Base-by-base conservation (phyloP, 2,888 invertebrate species). In the Thymelicus sylvestris region DNA sequence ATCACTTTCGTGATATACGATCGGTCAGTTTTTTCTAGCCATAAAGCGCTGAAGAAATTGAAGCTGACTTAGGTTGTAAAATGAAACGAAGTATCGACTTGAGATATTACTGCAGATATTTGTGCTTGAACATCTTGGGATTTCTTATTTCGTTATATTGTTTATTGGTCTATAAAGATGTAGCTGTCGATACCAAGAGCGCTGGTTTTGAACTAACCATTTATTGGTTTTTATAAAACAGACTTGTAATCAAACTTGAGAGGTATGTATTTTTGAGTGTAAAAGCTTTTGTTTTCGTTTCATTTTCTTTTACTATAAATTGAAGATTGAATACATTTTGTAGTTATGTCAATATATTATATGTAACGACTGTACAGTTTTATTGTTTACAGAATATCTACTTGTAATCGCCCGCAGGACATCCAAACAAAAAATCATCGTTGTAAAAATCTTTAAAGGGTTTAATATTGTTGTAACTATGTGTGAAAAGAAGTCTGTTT, bases 101-200 rank as follows among this genome's bases (percentile, higher is more conserved):
- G 50, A 52, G 50, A 19, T 24, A 19, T 55, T 55, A 55, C 15
- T 44, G 3, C 15, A 52, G 50, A 19, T 24, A 19, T 55, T 55
- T 24, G 24, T 24, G 24, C n/a, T 24, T 24, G n/a, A 55, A 12
- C 55, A 24, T 55, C 24, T 24, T 19, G 12, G 5, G 55, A 55
- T 61, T 47, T 62, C 62, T 62, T 62, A 47, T 62, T 62, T 47
- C 44, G 24, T 62, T 24, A 15, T 47, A 41, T 62, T 62, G 19
- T 62, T 62, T 62, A 62, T 62, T 47, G 62, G 24, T 62, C 47
- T 24, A 24, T 62, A 62, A 61, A 62, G 47, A 62, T 47, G 24
- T 62, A 24, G 24, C 55, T 19, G 55, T 55, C 55, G 55, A 24
- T 24, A 24, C 24, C 55, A 24, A 19, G 19, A 24, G 15, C 2